These are phyloP conservation scores for Drosophila tristis DNA, from an alignment of 1,140 invertebrate genomes.

Conservation along the genomic window DNA sequence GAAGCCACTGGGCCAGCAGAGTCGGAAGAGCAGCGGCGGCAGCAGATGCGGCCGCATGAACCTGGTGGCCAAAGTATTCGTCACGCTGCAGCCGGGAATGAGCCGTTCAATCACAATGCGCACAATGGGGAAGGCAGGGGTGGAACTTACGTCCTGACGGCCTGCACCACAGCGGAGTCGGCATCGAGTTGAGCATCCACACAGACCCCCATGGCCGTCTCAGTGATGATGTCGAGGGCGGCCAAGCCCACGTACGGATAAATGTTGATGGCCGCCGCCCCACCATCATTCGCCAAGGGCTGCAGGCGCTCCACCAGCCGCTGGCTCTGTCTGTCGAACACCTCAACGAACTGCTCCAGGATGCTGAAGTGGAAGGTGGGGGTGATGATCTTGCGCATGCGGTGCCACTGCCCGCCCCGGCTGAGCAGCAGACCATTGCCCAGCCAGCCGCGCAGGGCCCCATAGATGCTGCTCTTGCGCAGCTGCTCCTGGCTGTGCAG, in stretches of 20 bases:
- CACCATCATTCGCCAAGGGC: slow-evolving; percentile 74
- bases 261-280: slow-evolving; percentile 47
- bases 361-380: slow-evolving; percentile 93
- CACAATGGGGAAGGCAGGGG: not conserved
- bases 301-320: slow-evolving; percentile 88
- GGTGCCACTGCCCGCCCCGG: slow-evolving; percentile 58
- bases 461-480: slow-evolving; percentile 72
- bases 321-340: slow-evolving; percentile 90
- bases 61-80: slow-evolving; percentile 53
- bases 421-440: slow-evolving; percentile 88
- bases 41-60: slow-evolving; percentile 71
- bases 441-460: slow-evolving; percentile 86
- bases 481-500: slow-evolving; percentile 67
- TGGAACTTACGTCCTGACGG: slow-evolving; percentile 87
- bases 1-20: slow-evolving; percentile 59
- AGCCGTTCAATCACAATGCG: not conserved
- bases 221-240: slow-evolving; percentile 84
- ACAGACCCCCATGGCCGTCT: slow-evolving; percentile 93
- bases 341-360: slow-evolving; percentile 89
- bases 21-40: slow-evolving; percentile 58
- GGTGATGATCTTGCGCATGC: slow-evolving; percentile 86
- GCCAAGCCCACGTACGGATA: slow-evolving; percentile 51
- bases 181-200: slow-evolving; percentile 89
- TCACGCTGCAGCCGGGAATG: slow-evolving; percentile 53
- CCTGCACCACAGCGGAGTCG: slow-evolving; percentile 89